Evolutionary conservation across 2,113 vertebrate species (phyloP).

Genomic region (Upupa epops): DNA sequence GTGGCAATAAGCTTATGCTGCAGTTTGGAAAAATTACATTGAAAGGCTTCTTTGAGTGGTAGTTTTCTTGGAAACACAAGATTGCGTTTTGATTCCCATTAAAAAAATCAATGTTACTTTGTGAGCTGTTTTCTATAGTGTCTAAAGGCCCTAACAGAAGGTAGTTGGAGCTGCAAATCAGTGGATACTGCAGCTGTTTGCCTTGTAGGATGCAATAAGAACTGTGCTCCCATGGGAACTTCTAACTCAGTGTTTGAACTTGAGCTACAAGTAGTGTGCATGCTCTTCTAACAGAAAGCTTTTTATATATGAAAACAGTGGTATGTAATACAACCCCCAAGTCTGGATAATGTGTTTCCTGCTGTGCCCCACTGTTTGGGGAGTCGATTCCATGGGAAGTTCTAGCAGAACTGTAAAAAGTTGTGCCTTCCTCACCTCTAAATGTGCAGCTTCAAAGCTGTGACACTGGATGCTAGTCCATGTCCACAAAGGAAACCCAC

Average conservation of each 20-base stretch:
- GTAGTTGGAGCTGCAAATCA: not conserved
- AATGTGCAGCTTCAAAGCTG: accelerated
- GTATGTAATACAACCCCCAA: not conserved
- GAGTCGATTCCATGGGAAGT: not conserved
- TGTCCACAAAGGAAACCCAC: not conserved
- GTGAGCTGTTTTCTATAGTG: not conserved
- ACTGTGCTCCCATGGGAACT: not conserved
- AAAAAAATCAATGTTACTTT: not conserved
- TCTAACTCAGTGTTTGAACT: not conserved
- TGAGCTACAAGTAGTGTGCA: not conserved
- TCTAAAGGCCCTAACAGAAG: not conserved
- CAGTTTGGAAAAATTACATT: not conserved
- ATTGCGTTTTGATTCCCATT: not conserved
- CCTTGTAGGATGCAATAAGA: not conserved
- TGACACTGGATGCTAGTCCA: not conserved
- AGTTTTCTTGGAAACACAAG: not conserved
- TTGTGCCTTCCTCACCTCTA: not conserved
- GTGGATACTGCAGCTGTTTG: not conserved
- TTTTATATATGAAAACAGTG: not conserved
- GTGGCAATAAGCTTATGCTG: not conserved
- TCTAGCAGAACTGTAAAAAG: not conserved
- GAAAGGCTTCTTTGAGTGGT: not conserved
- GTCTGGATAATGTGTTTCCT: not conserved
- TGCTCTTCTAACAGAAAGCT: not conserved
- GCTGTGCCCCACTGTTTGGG: not conserved